Conservation (phyloP, 35 echinoderm and acorn worm species). For the Antedon bifida region DNA sequence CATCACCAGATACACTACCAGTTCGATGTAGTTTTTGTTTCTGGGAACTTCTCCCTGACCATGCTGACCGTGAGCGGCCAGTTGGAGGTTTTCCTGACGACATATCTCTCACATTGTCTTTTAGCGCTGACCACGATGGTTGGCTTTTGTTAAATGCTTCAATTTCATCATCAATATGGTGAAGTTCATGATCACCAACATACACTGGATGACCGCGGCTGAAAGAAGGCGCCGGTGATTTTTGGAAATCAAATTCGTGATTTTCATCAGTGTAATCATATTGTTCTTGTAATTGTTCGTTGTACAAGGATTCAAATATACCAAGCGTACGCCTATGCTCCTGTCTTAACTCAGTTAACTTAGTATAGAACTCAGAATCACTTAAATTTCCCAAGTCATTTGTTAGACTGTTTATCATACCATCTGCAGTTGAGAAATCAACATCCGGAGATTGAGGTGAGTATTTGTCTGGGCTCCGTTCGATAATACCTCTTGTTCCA, state of each 20-base stretch:
- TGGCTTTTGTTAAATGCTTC: constrained; percentile 53
- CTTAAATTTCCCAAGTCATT: constrained; percentile 44
- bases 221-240: neutral
- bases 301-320: constrained; percentile 52
- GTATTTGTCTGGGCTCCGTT: neutral
- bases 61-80: constrained; percentile 49
- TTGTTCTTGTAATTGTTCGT: constrained; percentile 35
- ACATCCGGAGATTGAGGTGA: neutral
- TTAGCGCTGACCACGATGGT: constrained; percentile 51
- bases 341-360: constrained; percentile 38
- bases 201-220: constrained; percentile 46
- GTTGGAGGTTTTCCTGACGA: constrained; percentile 54
- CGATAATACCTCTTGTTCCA: neutral
- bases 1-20: constrained; percentile 17
- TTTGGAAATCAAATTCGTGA: neutral
- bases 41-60: constrained; percentile 22
- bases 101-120: constrained; percentile 85
- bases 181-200: constrained; percentile 49
- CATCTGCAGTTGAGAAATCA: neutral
- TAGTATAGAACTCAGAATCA: constrained; percentile 70
- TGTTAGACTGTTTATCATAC: constrained; percentile 47
- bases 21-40: neutral
- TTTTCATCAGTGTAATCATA: constrained; percentile 1
- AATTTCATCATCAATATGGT: constrained; percentile 70
- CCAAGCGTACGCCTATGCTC: constrained; percentile 59